Conservation (phyloP, 1,140 invertebrate species). For the Dendrolimus kikuchii region DNA sequence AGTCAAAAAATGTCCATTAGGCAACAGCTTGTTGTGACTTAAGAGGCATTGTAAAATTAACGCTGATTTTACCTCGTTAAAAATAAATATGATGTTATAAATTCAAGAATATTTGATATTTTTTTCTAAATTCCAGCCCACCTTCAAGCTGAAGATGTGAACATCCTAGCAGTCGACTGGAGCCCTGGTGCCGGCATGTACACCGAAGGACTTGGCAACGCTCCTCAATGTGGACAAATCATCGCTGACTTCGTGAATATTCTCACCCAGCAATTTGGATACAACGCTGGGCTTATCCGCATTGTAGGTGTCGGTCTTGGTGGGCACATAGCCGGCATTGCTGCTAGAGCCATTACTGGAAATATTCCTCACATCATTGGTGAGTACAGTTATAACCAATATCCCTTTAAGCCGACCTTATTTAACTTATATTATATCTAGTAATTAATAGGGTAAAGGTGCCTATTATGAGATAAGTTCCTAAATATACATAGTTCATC, state of each 20-base stretch:
- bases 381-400: conserved; percentile 18
- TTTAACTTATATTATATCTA: no score
- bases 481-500: no score
- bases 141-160: conserved; percentile 32
- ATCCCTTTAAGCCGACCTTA: no score
- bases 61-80: no score
- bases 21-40: no score
- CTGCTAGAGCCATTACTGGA: conserved; percentile 28
- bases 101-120: background rate
- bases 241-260: conserved; percentile 47
- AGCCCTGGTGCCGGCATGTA: conserved; percentile 32
- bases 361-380: conserved; percentile 43
- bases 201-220: conserved; percentile 34
- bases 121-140: conserved; percentile 24
- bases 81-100: no score
- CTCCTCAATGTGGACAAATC: conserved; percentile 33
- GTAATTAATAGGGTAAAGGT: no score
- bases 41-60: no score
- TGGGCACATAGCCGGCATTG: conserved; percentile 50
- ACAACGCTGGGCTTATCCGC: conserved; percentile 24
- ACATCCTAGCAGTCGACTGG: conserved; percentile 56
- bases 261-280: conserved; percentile 32
- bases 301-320: conserved; percentile 55
- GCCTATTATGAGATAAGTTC: no score
- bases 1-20: no score